Evolutionary conservation across 2,113 vertebrate species (phyloP).

Genomic region (Cottus gobio): DNA sequence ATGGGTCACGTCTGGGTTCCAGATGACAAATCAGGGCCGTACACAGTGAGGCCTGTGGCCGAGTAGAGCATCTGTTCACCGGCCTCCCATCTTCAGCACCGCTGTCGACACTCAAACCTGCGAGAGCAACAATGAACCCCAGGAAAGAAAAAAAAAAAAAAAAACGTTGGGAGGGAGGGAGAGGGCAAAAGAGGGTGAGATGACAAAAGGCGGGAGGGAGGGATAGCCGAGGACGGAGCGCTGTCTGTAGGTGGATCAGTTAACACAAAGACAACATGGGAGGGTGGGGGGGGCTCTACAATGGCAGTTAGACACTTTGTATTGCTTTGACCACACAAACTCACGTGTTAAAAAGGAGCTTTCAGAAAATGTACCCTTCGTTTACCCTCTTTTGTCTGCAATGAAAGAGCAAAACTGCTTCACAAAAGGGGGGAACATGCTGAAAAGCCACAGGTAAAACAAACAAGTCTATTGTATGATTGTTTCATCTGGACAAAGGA

Average conservation of each 20-base stretch:
- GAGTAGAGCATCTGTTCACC: constrained; percentile 28
- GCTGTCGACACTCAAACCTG: constrained; percentile 31
- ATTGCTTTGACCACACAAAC: constrained; percentile 12
- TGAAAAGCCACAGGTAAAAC: constrained; percentile 30
- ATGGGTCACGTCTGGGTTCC: constrained; percentile 32
- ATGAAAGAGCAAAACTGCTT: constrained; percentile 20
- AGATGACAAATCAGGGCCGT: constrained; percentile 45
- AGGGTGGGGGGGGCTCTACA: constrained; percentile 44
- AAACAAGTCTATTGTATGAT: not conserved
- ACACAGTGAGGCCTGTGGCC: not conserved
- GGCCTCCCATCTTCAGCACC: constrained; percentile 10
- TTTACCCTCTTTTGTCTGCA: constrained; percentile 26
- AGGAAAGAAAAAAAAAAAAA: not conserved
- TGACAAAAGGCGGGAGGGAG: constrained; percentile 53
- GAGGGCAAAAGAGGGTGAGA: constrained; percentile 45
- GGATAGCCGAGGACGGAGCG: constrained; percentile 43
- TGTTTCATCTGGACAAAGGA: not conserved
- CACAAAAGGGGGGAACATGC: constrained; percentile 30
- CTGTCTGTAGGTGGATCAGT: constrained; percentile 69
- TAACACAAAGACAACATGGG: constrained; percentile 74
- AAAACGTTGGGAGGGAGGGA: constrained; percentile 1
- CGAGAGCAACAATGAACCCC: constrained; percentile 42
- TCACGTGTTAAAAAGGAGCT: constrained; percentile 39
- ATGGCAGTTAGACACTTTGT: constrained; percentile 42
- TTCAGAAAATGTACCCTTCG: constrained; percentile 49